These are phyloP conservation scores for Philopotamus ludificatus DNA, from an alignment of 1,140 invertebrate genomes.

Conservation along the genomic window DNA sequence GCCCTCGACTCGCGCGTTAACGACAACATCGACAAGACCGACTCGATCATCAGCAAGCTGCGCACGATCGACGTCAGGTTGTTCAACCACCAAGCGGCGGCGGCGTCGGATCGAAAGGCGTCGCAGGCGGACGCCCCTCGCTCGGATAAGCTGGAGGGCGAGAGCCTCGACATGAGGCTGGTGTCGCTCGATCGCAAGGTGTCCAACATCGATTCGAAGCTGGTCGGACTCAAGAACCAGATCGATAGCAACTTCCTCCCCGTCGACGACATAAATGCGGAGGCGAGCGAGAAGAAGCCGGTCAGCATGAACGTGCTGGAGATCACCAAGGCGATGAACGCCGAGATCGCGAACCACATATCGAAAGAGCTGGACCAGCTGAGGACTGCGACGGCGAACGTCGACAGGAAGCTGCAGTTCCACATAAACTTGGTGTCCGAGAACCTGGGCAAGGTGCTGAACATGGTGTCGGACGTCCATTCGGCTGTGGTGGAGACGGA, in stretches of 20 bases:
- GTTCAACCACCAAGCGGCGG: slow-evolving; percentile 49
- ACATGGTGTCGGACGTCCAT: slow-evolving; percentile 77
- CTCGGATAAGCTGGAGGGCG: slow-evolving; percentile 44
- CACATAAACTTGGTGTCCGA: slow-evolving; percentile 81
- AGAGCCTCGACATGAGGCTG: slow-evolving; percentile 62
- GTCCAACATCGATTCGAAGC: slow-evolving; percentile 74
- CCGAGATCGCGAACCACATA: slow-evolving; percentile 73
- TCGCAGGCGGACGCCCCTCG: slow-evolving; percentile 33
- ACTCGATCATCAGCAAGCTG: slow-evolving; percentile 74
- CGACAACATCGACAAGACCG: slow-evolving; percentile 81
- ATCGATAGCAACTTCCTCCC: slow-evolving; percentile 78
- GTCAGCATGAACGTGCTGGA: slow-evolving; percentile 77
- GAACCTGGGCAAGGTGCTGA: slow-evolving; percentile 72
- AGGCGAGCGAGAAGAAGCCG: slow-evolving; percentile 81
- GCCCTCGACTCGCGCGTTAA: slow-evolving; percentile 74
- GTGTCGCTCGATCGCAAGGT: slow-evolving; percentile 77
- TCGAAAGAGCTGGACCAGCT: slow-evolving; percentile 73
- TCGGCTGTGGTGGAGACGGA: slow-evolving; percentile 73
- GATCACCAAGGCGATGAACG: slow-evolving; percentile 74
- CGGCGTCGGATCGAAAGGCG: slow-evolving; percentile 3
- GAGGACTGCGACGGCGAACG: slow-evolving; percentile 69
- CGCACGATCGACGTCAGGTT: slow-evolving; percentile 70
- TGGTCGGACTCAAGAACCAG: slow-evolving; percentile 75
- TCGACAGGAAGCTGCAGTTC: slow-evolving; percentile 80
- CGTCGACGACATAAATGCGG: slow-evolving; percentile 77